phyloP scores from a whole-genome alignment of 2,888 invertebrate species.

The Eurytoma adleriae region DNA sequence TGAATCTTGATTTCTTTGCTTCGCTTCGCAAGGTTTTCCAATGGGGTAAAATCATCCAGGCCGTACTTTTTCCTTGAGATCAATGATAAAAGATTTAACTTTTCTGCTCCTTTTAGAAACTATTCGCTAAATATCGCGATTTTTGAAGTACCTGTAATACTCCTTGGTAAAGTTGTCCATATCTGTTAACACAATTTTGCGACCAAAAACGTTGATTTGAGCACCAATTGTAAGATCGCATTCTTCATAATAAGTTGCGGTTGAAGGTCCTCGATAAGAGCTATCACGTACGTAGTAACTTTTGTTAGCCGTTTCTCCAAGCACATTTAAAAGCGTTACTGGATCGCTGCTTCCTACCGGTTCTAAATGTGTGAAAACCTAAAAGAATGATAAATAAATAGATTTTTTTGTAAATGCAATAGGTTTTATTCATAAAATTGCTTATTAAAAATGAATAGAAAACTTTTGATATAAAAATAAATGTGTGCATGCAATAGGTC shows the following conservation, averaged over 20 bases:
- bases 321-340: constrained; percentile 81
- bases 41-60: constrained; percentile 82
- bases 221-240: constrained; percentile 90
- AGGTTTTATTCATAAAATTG: too few species aligned
- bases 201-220: constrained; percentile 87
- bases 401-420: too few species aligned
- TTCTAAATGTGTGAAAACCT: constrained; percentile 65
- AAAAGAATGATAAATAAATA: constrained; percentile 17
- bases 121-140: neutral
- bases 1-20: constrained; percentile 64
- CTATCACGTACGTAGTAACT: constrained; percentile 79
- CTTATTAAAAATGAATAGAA: too few species aligned
- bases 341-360: constrained; percentile 76
- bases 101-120: neutral
- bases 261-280: constrained; percentile 40
- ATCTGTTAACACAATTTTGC: constrained; percentile 87
- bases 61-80: constrained; percentile 68
- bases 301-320: constrained; percentile 78
- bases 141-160: constrained; percentile 80
- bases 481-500: too few species aligned
- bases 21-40: constrained; percentile 76
- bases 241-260: constrained; percentile 81
- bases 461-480: too few species aligned
- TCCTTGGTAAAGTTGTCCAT: constrained; percentile 92
- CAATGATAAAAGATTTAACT: neutral